A percentile compares a stretch with the other conserved stretches of the same genome.
These are phyloP conservation scores for honey bee (Apis mellifera) DNA, from an alignment of 1,140 invertebrate species.

Conservation along the genomic window Amel_HAv3.1 CM009944.2:6679001-6679500, in stretches of 20 bases:
- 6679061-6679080: too few relatives aligned
- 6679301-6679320: background rate
- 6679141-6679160: background rate
- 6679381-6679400: constrained; percentile 32
- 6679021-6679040: too few relatives aligned
- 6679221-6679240: too few relatives aligned
- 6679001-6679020: too few relatives aligned
- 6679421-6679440: constrained; percentile 62
- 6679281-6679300: background rate
- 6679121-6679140: background rate
- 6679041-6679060: too few relatives aligned
- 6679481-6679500: constrained; percentile 57
- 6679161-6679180: background rate
- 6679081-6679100: too few relatives aligned
- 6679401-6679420: constrained; percentile 62
- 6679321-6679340: background rate
- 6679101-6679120: background rate
- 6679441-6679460: constrained; percentile 44
- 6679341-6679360: background rate
- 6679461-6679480: constrained; percentile 49
- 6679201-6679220: too few relatives aligned
- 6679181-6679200: too few relatives aligned
- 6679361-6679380: constrained; percentile 46
- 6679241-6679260: too few relatives aligned
- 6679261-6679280: background rate